Conservation (phyloP, 2,888 invertebrate genomes). For the Leptopterna dolabrata region DNA sequence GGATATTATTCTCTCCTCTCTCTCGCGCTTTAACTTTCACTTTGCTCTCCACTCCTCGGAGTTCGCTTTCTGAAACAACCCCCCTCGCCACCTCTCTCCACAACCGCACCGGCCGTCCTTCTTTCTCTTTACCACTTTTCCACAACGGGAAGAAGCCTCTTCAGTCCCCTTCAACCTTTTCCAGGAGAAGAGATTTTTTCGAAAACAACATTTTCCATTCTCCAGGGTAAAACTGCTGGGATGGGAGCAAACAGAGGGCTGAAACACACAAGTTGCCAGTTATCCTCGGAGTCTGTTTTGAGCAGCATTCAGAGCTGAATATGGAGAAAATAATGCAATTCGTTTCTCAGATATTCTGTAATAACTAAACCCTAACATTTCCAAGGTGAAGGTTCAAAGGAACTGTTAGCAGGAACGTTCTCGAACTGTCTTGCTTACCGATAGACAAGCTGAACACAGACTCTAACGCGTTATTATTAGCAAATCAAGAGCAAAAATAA, state of each 20-base stretch:
- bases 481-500: too few relatives aligned
- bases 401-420: too few relatives aligned
- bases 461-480: too few relatives aligned
- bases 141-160: not conserved
- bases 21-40: slow-evolving; percentile 7
- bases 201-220: not conserved
- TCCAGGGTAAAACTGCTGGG: not conserved
- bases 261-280: not conserved
- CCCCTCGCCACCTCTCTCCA: not conserved
- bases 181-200: not conserved
- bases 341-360: too few relatives aligned
- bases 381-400: too few relatives aligned
- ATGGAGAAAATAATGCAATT: too few relatives aligned
- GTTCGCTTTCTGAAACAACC: not conserved
- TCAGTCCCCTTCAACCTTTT: not conserved
- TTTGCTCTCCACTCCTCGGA: slow-evolving; percentile 5
- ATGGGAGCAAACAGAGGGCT: not conserved
- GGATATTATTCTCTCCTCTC: slow-evolving; percentile 7
- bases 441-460: too few relatives aligned
- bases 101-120: not conserved
- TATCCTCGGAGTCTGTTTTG: not conserved
- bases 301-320: not conserved
- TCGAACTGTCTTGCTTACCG: too few relatives aligned
- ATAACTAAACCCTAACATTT: too few relatives aligned
- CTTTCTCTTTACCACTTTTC: not conserved